Percentiles rank a stretch among this genome's conserved stretches.
phyloP scores from a whole-genome alignment of 2,113 vertebrate species.

The Columba janthina region DNA sequence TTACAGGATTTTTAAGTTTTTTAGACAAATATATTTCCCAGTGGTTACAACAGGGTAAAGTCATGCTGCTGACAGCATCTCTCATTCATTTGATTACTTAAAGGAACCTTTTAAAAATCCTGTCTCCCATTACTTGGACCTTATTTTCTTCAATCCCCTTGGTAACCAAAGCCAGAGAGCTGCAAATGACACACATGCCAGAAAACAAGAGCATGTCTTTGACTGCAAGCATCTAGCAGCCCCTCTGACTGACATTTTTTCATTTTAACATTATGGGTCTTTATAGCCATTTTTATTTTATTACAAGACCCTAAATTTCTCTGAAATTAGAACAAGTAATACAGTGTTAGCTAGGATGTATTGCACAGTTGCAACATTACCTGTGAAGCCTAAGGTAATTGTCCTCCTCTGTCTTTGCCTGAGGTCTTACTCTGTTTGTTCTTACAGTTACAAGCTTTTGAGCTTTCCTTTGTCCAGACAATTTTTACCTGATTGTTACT shows the following conservation, averaged over 20 bases:
- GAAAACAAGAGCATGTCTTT: background rate
- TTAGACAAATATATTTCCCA: background rate
- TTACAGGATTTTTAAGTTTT: background rate
- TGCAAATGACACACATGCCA: fast-evolving
- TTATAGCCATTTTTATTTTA: background rate
- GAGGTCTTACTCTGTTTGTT: background rate
- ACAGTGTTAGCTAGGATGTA: background rate
- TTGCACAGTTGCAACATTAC: background rate
- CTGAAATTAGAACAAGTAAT: background rate
- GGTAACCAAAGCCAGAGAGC: background rate
- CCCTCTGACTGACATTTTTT: background rate
- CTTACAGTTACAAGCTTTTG: background rate
- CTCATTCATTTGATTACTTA: background rate
- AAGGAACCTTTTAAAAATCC: background rate
- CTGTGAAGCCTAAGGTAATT: background rate
- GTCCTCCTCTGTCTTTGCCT: background rate
- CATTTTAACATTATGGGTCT: background rate
- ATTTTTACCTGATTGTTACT: background rate
- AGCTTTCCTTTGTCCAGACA: background rate
- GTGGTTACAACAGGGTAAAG: background rate
- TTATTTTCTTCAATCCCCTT: background rate
- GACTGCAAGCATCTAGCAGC: background rate
- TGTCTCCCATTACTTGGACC: background rate
- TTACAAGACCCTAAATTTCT: background rate
- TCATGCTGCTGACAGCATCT: background rate